Base-by-base conservation (phyloP, 1,140 invertebrate genomes). In the Apis cerana region DNA sequence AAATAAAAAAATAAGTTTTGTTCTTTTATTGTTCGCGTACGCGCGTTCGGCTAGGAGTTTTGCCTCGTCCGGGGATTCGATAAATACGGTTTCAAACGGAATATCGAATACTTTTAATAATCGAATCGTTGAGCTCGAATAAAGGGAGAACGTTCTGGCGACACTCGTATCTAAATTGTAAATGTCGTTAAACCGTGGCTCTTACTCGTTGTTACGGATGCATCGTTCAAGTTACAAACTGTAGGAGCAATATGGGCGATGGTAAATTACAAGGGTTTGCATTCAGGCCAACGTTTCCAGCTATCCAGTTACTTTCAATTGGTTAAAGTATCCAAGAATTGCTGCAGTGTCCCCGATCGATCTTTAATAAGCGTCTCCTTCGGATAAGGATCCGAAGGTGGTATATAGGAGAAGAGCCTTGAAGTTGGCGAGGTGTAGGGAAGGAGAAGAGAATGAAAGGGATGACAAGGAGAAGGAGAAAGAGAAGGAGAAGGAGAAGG, bases 331-430 rank as follows among this genome's bases (percentile, higher is more conserved):
- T 84, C 84, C 69, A 85, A 85, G 84, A 82, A 78, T 82, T 77
- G 67, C 84, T 80, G 84, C 85, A 77, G 67, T 83, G 85, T 76
- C 78, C 75, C 76, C 84, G 87, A 90, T 90, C 89, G 90, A 90
- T 90, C 86, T 85, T 90, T 90, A 90, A 90, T 84, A 88, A 90
- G 80, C 87, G 82, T 75, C 75, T 65, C 74, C 65, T 59, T 78
- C 62, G 85, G 88, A 85, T 88, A 84, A 83, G 85, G 81, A 85
- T 90, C 80, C 76, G n/a, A 58, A 72, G 79, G 17, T 70, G 72
- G 77, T 86, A 64, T 83, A 64, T 54, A 58, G 62, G 48, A 54
- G 76, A 52, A 54, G 86, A 67, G 64, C 54, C 79, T 79, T 83
- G 70, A 67, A 80, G 82, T 84, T 81, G 59, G 50, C 17, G 67